A percentile compares a stretch with the other conserved stretches of the same genome.
These are phyloP conservation scores for Dioctria rufipes DNA, from an alignment of 2,888 invertebrate species.

Conservation along the genomic window DNA sequence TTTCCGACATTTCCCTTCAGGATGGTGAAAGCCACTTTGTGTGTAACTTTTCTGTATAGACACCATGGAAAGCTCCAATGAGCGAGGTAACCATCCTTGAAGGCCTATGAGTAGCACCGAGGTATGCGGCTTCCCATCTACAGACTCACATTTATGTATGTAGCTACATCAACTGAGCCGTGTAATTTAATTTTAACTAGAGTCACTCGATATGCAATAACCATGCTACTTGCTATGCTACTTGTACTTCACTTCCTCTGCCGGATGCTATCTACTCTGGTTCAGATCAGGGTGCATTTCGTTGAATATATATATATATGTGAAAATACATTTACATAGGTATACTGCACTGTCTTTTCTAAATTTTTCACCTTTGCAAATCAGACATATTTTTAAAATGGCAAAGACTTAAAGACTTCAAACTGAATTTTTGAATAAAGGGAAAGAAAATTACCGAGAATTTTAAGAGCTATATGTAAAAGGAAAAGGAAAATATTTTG, in stretches of 20 bases:
- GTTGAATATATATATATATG: too few relatives aligned
- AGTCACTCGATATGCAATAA: constrained; percentile 53
- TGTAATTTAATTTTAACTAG: constrained; percentile 56
- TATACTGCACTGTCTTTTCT: too few relatives aligned
- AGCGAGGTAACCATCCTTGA: background rate
- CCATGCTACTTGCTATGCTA: background rate
- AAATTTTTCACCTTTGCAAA: too few relatives aligned
- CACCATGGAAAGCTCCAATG: background rate
- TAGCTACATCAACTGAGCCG: constrained; percentile 48
- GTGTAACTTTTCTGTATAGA: background rate
- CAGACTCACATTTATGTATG: background rate
- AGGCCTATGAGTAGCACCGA: background rate
- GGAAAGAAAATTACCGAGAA: too few relatives aligned
- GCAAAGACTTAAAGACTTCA: too few relatives aligned
- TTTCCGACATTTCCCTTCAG: constrained; percentile 19
- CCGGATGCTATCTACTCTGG: background rate
- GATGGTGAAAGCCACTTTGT: background rate
- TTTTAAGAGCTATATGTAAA: too few relatives aligned
- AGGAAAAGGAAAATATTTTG: too few relatives aligned
- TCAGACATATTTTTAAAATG: too few relatives aligned
- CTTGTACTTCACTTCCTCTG: background rate
- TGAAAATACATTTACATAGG: too few relatives aligned
- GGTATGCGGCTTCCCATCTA: constrained; percentile 17
- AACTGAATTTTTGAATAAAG: too few relatives aligned
- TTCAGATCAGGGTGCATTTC: too few relatives aligned